These are phyloP conservation scores for Galagoides demidoff DNA, from an alignment of 2,797 vertebrate species.

Conservation along the genomic window DNA sequence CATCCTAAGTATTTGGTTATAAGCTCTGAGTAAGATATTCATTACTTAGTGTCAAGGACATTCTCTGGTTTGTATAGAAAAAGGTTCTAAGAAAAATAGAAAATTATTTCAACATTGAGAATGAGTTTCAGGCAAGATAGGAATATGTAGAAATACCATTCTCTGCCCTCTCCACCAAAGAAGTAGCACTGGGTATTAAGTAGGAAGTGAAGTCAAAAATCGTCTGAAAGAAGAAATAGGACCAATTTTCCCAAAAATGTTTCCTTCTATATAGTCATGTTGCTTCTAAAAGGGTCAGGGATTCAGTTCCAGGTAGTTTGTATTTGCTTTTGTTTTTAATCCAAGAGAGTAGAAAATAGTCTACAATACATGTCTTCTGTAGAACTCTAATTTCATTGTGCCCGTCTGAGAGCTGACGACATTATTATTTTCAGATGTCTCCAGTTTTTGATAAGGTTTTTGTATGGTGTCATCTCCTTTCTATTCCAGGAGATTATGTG, in stretches of 20 bases:
- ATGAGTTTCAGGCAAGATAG: not conserved
- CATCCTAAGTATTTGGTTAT: not conserved
- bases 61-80: not conserved
- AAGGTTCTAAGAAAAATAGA: not conserved
- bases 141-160: not conserved
- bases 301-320: not conserved
- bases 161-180: fast-evolving
- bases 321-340: not conserved
- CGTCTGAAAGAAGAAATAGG: not conserved
- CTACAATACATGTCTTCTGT: not conserved
- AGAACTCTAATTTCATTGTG: not conserved
- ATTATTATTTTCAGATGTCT: not conserved
- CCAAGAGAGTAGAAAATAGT: not conserved
- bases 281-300: not conserved
- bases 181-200: not conserved
- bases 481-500: slow-evolving; percentile 95
- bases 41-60: not conserved
- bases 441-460: not conserved
- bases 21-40: not conserved
- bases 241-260: not conserved
- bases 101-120: not conserved
- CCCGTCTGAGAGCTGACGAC: not conserved
- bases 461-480: slow-evolving; percentile 8
- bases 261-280: not conserved
- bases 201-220: not conserved